Evolutionary conservation across 1,140 invertebrate genomes (phyloP), one percentile per base, ranked within the genome.

Genomic region (Anoplolepis gracilipes): DNA sequence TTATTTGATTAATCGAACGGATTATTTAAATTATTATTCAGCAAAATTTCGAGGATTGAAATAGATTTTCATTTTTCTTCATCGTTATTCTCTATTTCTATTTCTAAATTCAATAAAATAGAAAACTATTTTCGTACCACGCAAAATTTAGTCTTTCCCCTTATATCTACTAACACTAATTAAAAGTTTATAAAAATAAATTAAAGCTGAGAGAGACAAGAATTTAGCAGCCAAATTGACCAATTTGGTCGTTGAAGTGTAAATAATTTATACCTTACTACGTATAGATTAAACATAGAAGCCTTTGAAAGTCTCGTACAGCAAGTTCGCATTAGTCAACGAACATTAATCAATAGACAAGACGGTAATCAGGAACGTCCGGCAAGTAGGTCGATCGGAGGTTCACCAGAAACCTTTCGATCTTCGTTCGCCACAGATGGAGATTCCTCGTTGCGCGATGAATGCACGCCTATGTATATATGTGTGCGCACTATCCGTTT

Each of bases 391-490:
- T 88, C 87, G 88, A 82, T 82, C 65, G 36, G 75, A 46, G 28
- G 77, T 82, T 82, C 22, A 11, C 36, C 70, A 67, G 73, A 78
- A 81, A 69, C 72, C 76, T 89, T 89, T 89, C 88, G 79, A 89
- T 89, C 88, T 89, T 86, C 16, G 76, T 53, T 36, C 72, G 73
- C 70, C 49, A 59, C 62, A 88, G 87, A 88, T 75, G 46, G 88
- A 84, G 85, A 89, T 89, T 89, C 84, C 72, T 59, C 77, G 84
- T 87, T 76, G 88, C 39, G 78, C 78, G 78, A 82, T 73, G 78
- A 82, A 82, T 82, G 78, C 78, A 72, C 36, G 78, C 67, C 67
- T 73, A 59, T 10, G 33, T 28, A 36, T 25, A 49, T 10, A 55
- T 75, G 77, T 86, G 75, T 73, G 73, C 78, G 87, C 87, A 16